phyloP scores from a whole-genome alignment of 1,140 invertebrate genomes.

The Kradibia gibbosae region DNA sequence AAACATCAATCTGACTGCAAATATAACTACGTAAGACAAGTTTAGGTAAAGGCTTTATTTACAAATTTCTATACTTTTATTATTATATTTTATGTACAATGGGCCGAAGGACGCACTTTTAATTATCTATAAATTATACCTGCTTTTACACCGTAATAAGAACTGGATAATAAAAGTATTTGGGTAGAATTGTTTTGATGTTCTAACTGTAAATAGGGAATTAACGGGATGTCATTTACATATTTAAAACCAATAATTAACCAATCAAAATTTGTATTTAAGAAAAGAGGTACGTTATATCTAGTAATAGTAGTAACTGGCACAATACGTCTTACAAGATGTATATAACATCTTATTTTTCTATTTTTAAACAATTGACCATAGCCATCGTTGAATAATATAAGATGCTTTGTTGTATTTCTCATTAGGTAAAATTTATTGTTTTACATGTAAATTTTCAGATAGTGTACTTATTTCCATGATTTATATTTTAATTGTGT shows the following conservation, averaged over 20 bases:
- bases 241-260: neutral
- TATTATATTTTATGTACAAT: neutral
- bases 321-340: no score
- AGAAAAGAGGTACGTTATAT: neutral
- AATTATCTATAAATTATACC: neutral
- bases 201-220: neutral
- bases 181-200: neutral
- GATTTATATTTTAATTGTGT: no score
- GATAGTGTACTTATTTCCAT: no score
- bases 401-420: no score
- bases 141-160: neutral
- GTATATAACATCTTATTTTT: no score
- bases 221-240: no score
- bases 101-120: neutral
- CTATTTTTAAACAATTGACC: no score
- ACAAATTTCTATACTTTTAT: neutral
- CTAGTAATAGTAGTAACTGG: no score
- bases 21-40: slow-evolving; percentile 37
- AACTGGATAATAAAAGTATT: neutral
- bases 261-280: neutral
- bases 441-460: no score
- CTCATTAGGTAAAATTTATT: no score
- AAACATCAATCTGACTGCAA: neutral
- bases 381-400: no score
- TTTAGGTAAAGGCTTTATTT: neutral